phyloP scores from a whole-genome alignment of 2,888 invertebrate species.

The Pollenia amentaria region DNA sequence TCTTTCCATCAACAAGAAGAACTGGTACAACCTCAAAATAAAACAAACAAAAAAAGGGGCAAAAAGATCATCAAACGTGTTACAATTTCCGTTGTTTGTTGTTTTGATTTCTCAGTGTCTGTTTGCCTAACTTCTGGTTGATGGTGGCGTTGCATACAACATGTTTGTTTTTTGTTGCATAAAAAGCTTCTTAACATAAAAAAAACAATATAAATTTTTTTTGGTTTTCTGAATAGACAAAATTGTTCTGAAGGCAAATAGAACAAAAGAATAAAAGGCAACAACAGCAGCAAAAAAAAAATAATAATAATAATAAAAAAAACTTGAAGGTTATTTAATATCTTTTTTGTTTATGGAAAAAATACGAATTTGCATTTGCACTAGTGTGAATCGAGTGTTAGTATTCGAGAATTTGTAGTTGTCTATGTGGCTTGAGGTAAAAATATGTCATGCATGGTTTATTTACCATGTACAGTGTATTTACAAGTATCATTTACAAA shows the following conservation, averaged over 20 bases:
- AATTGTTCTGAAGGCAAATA: slow-evolving; percentile 59
- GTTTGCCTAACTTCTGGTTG: slow-evolving; percentile 39
- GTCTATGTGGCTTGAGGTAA: slow-evolving; percentile 55
- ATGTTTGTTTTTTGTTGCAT: slow-evolving; percentile 48
- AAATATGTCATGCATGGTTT: slow-evolving; percentile 68
- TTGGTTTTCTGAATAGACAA: slow-evolving; percentile 47
- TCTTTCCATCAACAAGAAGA: slow-evolving; percentile 33
- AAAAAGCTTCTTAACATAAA: neutral
- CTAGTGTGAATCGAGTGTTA: neutral
- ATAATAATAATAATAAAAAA: too few relatives aligned
- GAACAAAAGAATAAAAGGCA: slow-evolving; percentile 24
- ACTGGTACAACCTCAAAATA: slow-evolving; percentile 16
- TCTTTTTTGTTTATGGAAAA: slow-evolving; percentile 19
- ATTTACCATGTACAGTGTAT: slow-evolving; percentile 37
- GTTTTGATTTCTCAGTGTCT: slow-evolving; percentile 58
- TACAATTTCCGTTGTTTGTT: slow-evolving; percentile 70
- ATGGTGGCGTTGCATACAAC: slow-evolving; percentile 46
- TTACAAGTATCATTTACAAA: slow-evolving; percentile 52
- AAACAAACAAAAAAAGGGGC: slow-evolving; percentile 13
- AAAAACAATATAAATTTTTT: neutral
- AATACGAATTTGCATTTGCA: slow-evolving; percentile 29
- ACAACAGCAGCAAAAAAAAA: slow-evolving; percentile 12
- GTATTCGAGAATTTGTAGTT: slow-evolving; percentile 10
- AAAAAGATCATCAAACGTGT: slow-evolving; percentile 72
- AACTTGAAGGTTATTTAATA: slow-evolving; percentile 70